Percentiles rank a stretch among this genome's conserved stretches.
phyloP scores from a whole-genome alignment of 2,797 vertebrate species.

The Rhinogobio ventralis region DNA sequence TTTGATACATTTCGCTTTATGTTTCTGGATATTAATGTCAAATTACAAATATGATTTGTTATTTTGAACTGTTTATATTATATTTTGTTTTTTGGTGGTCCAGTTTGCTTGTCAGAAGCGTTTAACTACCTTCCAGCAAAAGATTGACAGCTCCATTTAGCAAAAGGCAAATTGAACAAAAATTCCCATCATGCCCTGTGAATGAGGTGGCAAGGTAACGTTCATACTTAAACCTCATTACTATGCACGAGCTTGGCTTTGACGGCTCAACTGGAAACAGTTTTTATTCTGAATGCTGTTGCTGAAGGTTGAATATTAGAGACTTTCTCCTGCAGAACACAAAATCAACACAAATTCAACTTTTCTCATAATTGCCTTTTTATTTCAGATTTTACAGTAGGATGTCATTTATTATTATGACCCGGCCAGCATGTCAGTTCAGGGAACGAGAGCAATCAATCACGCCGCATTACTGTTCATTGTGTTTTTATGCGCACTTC shows the following conservation, averaged over 20 bases:
- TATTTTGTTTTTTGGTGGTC: background rate
- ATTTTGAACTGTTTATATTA: background rate
- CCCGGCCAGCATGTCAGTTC: no score
- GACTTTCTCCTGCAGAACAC: background rate
- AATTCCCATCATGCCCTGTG: slow-evolving; percentile 11
- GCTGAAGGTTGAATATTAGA: slow-evolving; percentile 10
- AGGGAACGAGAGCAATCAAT: no score
- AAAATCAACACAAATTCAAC: background rate
- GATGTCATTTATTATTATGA: no score
- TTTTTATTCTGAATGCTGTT: slow-evolving; percentile 32
- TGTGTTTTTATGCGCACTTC: no score
- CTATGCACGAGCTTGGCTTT: slow-evolving; percentile 45
- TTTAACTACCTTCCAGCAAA: background rate
- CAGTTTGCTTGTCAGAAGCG: background rate
- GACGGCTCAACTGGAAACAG: slow-evolving; percentile 49
- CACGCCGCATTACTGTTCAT: no score
- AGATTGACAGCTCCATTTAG: slow-evolving; percentile 28
- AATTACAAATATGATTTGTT: background rate
- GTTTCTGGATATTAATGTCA: background rate
- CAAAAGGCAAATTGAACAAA: slow-evolving; percentile 13
- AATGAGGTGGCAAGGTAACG: background rate
- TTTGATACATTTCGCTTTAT: background rate
- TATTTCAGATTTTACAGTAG: no score
- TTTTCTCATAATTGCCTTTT: no score
- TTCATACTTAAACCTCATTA: slow-evolving; percentile 22